Base-by-base conservation (phyloP, 2,113 vertebrate species). In the Galemys pyrenaicus region DNA sequence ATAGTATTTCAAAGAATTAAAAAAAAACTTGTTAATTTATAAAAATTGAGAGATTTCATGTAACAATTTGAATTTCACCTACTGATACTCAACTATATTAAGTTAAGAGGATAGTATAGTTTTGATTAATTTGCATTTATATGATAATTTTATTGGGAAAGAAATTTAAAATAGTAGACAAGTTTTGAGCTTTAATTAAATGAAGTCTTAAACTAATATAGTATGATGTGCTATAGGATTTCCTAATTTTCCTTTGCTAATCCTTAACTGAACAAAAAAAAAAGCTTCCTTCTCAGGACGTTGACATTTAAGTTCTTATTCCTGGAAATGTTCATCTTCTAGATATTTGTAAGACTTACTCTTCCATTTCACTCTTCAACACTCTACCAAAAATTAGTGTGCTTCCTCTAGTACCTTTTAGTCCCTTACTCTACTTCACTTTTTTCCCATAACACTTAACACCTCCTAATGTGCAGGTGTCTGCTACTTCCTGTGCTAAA, bases 181-280 rank as follows among this genome's bases (percentile, higher is more conserved):
- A n/a, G 32, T 89, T 94, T 35, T 82, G 78, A 88, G 13, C 22
- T 39, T 92, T 95, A 88, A 87, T 68, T 88, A 85, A 94, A 64
- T 71, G 54, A 84, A 81, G 24, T 67, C 67, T 92, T 92, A 9
- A 82, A 35, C 68, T 91, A 67, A 32, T 60, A 2, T 81, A 37
- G 79, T 81, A 65, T 81, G 75, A 91, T 35, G 20, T 81, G 6
- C 49, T 88, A 7, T 54, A 22, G 75, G 49, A 15, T 85, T 95
- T 95, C 35, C 39, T 79, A 79, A 35, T 35, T 73, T 68, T 64
- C 51, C 46, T 49, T n/a, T 80, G 24, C 15, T 68, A 37, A 41
- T 41, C 32, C 26, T 58, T 87, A 28, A 51, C 24, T 28, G 39
- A 46, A 84, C 15, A 19, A 88, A 62, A 30, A 22, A 87, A 8